Conservation (phyloP, 2,113 vertebrate species). For the Marmota monax region DNA sequence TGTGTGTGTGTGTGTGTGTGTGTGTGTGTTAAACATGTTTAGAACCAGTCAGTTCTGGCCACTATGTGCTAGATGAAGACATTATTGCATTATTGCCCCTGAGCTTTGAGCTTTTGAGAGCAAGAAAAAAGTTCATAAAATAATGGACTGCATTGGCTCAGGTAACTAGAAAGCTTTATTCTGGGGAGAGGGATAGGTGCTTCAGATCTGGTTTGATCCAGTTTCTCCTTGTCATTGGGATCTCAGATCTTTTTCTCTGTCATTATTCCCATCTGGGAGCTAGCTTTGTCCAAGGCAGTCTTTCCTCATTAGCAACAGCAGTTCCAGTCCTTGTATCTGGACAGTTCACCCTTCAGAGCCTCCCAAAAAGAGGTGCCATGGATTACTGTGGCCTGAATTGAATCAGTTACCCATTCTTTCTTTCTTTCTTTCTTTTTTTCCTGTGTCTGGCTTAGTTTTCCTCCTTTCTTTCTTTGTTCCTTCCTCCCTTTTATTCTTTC, state of each 20-base stretch:
- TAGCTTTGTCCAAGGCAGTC: not conserved
- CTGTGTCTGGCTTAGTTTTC: too few species aligned
- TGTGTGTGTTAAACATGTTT: not conserved
- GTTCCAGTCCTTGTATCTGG: not conserved
- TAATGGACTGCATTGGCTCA: not conserved
- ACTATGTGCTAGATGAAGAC: not conserved
- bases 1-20: too few species aligned
- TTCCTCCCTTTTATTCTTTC: too few species aligned
- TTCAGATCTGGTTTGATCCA: not conserved
- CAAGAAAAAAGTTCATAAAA: not conserved
- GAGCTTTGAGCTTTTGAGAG: not conserved
- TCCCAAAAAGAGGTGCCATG: not conserved
- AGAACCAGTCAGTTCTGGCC: not conserved
- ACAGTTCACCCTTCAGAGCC: not conserved
- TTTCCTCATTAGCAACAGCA: not conserved
- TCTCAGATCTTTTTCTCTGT: not conserved
- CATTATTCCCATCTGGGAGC: not conserved
- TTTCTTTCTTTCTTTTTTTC: too few species aligned
- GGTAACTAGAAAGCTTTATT: not conserved
- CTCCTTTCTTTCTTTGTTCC: too few species aligned
- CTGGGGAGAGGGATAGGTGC: not conserved
- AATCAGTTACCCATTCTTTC: not conserved
- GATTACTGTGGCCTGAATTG: not conserved
- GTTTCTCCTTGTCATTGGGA: not conserved
- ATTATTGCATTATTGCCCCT: not conserved